Base-by-base conservation (phyloP, 2,797 vertebrate species). In the Mus minutoides region DNA sequence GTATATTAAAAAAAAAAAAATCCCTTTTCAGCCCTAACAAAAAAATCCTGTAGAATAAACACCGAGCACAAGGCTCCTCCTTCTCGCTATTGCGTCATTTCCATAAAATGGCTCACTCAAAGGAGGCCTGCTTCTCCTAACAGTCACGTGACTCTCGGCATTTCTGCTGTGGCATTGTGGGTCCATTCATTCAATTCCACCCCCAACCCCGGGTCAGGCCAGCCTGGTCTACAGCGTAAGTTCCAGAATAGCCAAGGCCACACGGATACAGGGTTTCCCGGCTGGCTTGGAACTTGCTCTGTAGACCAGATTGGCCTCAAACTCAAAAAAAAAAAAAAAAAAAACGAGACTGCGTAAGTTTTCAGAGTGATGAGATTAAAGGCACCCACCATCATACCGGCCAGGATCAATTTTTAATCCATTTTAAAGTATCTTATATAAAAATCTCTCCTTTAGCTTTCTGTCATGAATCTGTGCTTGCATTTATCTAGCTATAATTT, bases 1-100 rank as follows among this genome's bases (percentile, higher is more conserved):
- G 26, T 76, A 16, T 46, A 76, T 46, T 2, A 19, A n/a, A n/a
- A 40, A 19, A 40, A 29, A 43, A 49, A 78, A 34, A 77, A 79
- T n/a, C 4, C 11, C 29, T 73, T 73, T 26, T 37, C 46, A 71
- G 34, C 9, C 46, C 49, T 87, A 87, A 71, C 34, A 52, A 24
- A 31, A 29, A 37, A 56, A 7, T 16, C 6, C 0, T 3, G 0
- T 3, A 0, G 0, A 7, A 40, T 12, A 11, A 4, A 13, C 34
- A 9, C 6, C 37, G 31, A 52, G 64, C 1, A 0, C 0, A 17
- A 69, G 43, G 16, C 17, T 19, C 22, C 1, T 71, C 12, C 69
- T 5, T 21, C 54, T 17, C 6, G 43, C 71, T 6, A 1, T 21
- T 14, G 46, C 5, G 54, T 56, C 46, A 17, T 78, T 83, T n/a